Conservation (phyloP, 2,797 vertebrate genomes). For the Argya squamiceps region DNA sequence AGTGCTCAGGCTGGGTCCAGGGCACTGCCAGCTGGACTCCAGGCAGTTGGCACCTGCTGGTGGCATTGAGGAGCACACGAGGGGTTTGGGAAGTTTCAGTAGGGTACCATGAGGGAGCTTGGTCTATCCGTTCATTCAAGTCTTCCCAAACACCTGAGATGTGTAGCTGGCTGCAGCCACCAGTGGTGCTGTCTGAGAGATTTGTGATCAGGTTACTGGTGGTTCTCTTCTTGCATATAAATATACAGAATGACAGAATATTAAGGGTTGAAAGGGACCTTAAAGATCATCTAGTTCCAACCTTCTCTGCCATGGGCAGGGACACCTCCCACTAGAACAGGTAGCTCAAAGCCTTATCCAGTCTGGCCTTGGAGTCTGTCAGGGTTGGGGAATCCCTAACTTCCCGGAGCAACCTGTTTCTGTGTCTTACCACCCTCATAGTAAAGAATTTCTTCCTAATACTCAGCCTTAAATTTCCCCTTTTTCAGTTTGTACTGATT, state of each 20-base stretch:
- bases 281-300: not conserved
- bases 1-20: not conserved
- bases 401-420: not conserved
- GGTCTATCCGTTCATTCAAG: rapidly evolving
- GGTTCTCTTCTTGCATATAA: not conserved
- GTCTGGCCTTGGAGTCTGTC: not conserved
- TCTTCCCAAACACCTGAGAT: not conserved
- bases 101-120: rapidly evolving
- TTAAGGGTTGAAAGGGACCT: not conserved
- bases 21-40: not conserved
- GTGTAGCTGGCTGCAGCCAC: rapidly evolving
- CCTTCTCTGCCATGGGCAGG: not conserved
- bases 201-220: not conserved
- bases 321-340: not conserved
- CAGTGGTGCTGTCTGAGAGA: not conserved
- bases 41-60: not conserved
- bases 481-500: not conserved
- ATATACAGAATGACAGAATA: not conserved
- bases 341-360: not conserved
- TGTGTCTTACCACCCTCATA: not conserved
- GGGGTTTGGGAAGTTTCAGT: rapidly evolving
- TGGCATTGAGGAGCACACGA: rapidly evolving
- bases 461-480: not conserved
- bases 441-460: not conserved
- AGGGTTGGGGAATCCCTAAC: not conserved